These are phyloP conservation scores for Agrypnus murinus DNA, from an alignment of 2,888 invertebrate species.

Conservation along the genomic window DNA sequence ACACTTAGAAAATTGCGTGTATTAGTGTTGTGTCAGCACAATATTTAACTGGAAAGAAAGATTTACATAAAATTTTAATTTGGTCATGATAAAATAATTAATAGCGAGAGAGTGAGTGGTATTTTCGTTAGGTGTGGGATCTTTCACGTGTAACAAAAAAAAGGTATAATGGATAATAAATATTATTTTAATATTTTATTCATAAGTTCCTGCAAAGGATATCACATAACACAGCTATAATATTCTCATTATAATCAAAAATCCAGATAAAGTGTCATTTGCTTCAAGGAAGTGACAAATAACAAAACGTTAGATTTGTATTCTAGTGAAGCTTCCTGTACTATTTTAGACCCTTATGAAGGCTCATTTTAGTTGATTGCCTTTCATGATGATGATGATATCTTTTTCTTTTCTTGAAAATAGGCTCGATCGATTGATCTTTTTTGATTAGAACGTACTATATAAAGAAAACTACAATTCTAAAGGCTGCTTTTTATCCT, in stretches of 20 bases:
- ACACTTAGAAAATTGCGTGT: slow-evolving; percentile 25
- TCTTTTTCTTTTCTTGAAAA: not conserved
- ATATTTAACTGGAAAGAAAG: slow-evolving; percentile 12
- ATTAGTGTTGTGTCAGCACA: slow-evolving; percentile 26
- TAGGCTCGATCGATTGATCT: slow-evolving; percentile 9
- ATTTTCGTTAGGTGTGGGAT: not conserved
- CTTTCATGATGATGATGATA: slow-evolving; percentile 20
- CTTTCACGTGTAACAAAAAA: slow-evolving; percentile 7
- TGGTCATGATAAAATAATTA: slow-evolving; percentile 28
- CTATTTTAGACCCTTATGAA: slow-evolving; percentile 33
- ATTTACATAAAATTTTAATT: slow-evolving; percentile 40
- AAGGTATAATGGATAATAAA: slow-evolving; percentile 11
- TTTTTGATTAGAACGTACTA: not conserved
- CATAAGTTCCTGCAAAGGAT: not conserved
- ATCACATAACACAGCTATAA: not conserved
- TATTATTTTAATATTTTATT: not conserved
- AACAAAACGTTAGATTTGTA: slow-evolving; percentile 32
- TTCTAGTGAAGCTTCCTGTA: slow-evolving; percentile 23
- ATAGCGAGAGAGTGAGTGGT: slow-evolving; percentile 27
- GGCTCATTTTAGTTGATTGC: slow-evolving; percentile 25
- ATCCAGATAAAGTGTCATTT: slow-evolving; percentile 2
- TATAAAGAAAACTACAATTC: too few species aligned
- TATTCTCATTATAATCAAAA: too few species aligned
- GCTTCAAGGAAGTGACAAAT: slow-evolving; percentile 26
- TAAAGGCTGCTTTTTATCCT: too few species aligned